Base-by-base conservation (phyloP, 2,797 vertebrate genomes). In the Arremon brunneinucha region DNA sequence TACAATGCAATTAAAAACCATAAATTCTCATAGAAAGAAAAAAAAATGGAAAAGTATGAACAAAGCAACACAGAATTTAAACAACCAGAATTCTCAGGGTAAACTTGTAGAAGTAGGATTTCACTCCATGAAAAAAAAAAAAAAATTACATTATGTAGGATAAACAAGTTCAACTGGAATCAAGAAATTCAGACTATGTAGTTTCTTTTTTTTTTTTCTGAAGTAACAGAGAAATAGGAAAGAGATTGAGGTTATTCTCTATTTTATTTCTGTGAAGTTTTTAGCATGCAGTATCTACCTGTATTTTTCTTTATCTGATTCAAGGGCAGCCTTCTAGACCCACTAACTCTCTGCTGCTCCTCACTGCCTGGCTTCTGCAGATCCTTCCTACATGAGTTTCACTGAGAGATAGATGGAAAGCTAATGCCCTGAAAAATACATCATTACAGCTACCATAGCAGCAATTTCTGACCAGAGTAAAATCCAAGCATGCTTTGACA, bases 1-100 rank as follows among this genome's bases (percentile, higher is more conserved):
- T 62, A 93, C 75, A 97, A 94, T 90, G 63, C 41, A 96, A 94
- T 95, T 95, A 83, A 90, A 80, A 95, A 95, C 56, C 18, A 23
- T n/a, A 93, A 41, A 50, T 71, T 96, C 34, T 80, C 2, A 27
- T 60, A 87, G 69, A 49, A 84, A 62, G 92, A 92, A 65, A 56
- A 92, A 68, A 53, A 34, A 62, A 47, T 4, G 35, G 22, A 56
- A 94, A 57, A 93, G 20, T 6, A 86, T 7, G 9, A 87, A 86
- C 32, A 85, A 90, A 71, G 3, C 27, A 94, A 78, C 18, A 87
- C 18, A 90, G 49, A 93, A 84, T 57, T 56, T 67, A 53, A 93
- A 78, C 2, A 27, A 74, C 32, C 35, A 90, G 57, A 49, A 69
- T 44, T 81, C 82, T 88, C 49, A 92, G 41, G 70, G 90, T 55